Evolutionary conservation across 2,797 vertebrate genomes (phyloP).

Genomic region (Scolopax rusticola): DNA sequence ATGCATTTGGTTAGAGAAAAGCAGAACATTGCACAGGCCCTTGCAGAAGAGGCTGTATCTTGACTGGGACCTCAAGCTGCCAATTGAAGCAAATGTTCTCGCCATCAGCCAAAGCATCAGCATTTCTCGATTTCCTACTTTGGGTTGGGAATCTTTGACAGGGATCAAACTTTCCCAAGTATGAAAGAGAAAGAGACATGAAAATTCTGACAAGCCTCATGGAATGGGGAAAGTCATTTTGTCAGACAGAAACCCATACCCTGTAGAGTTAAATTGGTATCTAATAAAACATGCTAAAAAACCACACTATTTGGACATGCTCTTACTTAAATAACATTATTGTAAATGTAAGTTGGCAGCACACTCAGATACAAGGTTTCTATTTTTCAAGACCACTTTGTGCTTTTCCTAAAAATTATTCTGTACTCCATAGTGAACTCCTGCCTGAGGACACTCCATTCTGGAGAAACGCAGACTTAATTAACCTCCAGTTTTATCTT

Average conservation of each 20-base stretch:
- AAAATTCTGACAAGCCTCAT: background rate
- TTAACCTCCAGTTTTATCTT: background rate
- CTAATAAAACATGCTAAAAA: background rate
- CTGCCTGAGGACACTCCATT: background rate
- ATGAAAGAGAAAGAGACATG: background rate
- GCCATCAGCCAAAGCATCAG: background rate
- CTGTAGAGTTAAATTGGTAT: background rate
- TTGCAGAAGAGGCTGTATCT: background rate
- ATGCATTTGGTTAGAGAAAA: background rate
- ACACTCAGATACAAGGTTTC: background rate
- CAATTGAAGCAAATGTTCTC: background rate
- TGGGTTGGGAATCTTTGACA: background rate
- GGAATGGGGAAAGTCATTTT: background rate
- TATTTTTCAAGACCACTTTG: background rate
- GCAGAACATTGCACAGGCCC: background rate
- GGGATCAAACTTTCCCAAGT: background rate
- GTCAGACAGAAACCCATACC: background rate
- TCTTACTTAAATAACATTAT: background rate
- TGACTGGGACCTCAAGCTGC: background rate
- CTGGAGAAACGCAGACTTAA: accelerated
- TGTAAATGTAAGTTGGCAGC: background rate
- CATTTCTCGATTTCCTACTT: background rate
- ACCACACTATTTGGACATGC: background rate
- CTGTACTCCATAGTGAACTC: background rate
- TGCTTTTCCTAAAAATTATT: background rate